These are phyloP conservation scores for Petrocephalus schoutedeni DNA, from an alignment of 2,797 vertebrate species.

Conservation along the genomic window DNA sequence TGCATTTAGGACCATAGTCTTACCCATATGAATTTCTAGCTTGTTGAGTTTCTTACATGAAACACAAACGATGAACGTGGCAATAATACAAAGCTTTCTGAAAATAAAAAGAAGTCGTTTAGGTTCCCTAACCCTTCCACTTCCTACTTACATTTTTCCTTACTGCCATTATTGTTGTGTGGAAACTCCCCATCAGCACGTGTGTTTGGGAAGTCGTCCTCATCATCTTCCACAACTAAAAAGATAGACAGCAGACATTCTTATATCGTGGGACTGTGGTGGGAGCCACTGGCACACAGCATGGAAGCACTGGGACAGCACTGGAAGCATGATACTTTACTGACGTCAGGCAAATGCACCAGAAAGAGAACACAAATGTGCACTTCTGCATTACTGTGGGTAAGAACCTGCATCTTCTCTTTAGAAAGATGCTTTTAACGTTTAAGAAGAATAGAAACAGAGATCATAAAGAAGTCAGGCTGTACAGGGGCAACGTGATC, in stretches of 20 bases:
- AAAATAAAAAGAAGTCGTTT: neutral
- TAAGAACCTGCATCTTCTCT: neutral
- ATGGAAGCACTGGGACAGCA: neutral
- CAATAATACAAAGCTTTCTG: neutral
- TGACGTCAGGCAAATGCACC: neutral
- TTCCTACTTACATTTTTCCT: constrained; percentile 82
- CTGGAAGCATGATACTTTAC: neutral
- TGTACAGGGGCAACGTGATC: neutral
- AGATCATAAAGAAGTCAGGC: neutral
- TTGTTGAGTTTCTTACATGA: neutral
- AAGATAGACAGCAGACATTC: constrained; percentile 23
- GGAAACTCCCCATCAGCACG: constrained; percentile 78
- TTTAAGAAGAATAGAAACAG: neutral
- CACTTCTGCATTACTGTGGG: neutral
- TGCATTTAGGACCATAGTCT: neutral
- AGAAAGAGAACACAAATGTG: neutral
- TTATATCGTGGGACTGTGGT: neutral
- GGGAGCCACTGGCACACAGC: neutral
- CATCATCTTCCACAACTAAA: constrained; percentile 83
- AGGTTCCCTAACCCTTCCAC: neutral
- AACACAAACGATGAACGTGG: neutral
- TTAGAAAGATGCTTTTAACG: neutral
- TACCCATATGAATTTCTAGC: neutral
- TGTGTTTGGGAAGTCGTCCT: constrained; percentile 81
- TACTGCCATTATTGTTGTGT: constrained; percentile 84